phyloP scores from a whole-genome alignment of 2,797 vertebrate species.

The Sparus aurata region DNA sequence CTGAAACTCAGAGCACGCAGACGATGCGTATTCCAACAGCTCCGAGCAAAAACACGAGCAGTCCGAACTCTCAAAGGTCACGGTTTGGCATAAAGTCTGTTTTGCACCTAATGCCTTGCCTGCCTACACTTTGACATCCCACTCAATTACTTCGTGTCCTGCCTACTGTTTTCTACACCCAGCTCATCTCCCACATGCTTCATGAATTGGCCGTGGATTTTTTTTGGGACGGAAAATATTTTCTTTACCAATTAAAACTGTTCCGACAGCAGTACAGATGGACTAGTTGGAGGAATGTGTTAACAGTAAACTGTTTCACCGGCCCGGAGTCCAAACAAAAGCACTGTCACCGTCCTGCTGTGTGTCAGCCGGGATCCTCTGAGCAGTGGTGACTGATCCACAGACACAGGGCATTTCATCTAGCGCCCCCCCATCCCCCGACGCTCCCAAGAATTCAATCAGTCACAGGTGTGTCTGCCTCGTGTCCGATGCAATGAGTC shows the following conservation, averaged over 20 bases:
- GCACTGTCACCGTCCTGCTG: conserved; percentile 19
- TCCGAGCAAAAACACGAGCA: conserved; percentile 54
- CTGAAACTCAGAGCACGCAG: conserved; percentile 30
- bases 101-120: conserved; percentile 72
- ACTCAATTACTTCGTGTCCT: conserved; percentile 67
- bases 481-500: conserved; percentile 48
- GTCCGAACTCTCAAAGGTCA: conserved; percentile 71
- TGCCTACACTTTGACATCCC: conserved; percentile 73
- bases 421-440: not conserved
- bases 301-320: conserved; percentile 33
- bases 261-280: conserved; percentile 29
- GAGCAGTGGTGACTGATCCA: conserved; percentile 13
- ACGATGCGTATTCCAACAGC: conserved; percentile 49
- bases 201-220: conserved; percentile 38
- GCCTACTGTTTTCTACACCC: conserved; percentile 63
- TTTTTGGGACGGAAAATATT: conserved; percentile 45
- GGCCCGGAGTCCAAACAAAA: conserved; percentile 37
- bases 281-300: conserved; percentile 10
- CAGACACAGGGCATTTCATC: conserved; percentile 17
- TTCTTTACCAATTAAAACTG: conserved; percentile 48
- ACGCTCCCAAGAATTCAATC: conserved; percentile 41
- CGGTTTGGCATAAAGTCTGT: conserved; percentile 72
- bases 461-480: conserved; percentile 38
- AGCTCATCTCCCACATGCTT: conserved; percentile 66
- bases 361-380: conserved; percentile 28